phyloP scores from a whole-genome alignment of 2,113 vertebrate species.

The Ptilorrhoa leucosticta region DNA sequence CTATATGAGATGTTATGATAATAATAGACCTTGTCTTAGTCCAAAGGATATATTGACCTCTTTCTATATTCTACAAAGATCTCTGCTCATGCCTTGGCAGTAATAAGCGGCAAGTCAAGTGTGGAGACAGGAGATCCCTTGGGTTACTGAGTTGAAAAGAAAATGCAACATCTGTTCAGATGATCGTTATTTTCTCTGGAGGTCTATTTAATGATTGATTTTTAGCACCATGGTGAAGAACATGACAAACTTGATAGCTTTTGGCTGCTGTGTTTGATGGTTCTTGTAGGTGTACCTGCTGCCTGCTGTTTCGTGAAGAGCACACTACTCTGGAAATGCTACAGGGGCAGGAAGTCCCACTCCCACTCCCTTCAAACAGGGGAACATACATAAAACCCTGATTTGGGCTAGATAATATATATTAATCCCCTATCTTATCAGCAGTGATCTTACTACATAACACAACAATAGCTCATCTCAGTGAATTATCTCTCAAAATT shows the following conservation, averaged over 20 bases:
- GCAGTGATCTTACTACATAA: conserved; percentile 7
- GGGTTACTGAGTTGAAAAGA: background rate
- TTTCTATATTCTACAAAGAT: background rate
- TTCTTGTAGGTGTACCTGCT: background rate
- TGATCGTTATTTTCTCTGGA: background rate
- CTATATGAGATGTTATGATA: background rate
- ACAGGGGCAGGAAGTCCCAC: background rate
- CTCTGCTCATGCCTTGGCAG: background rate
- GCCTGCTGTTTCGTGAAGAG: background rate
- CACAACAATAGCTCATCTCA: conserved; percentile 8
- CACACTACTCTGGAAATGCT: conserved; percentile 7
- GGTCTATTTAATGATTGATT: background rate
- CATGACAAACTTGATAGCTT: background rate
- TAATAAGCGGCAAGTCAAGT: background rate
- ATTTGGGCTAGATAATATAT: conserved; percentile 12
- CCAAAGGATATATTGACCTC: background rate
- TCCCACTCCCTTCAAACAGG: background rate
- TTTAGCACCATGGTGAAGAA: background rate
- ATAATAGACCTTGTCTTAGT: background rate
- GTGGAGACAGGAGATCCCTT: background rate
- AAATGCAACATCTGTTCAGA: background rate
- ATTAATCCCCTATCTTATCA: conserved; percentile 23
- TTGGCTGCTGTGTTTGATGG: background rate
- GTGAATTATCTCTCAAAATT: conserved; percentile 1
- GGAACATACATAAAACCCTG: conserved; percentile 42